phyloP scores from a whole-genome alignment of 2,888 invertebrate species.

The Erpobdella octoculata region DNA sequence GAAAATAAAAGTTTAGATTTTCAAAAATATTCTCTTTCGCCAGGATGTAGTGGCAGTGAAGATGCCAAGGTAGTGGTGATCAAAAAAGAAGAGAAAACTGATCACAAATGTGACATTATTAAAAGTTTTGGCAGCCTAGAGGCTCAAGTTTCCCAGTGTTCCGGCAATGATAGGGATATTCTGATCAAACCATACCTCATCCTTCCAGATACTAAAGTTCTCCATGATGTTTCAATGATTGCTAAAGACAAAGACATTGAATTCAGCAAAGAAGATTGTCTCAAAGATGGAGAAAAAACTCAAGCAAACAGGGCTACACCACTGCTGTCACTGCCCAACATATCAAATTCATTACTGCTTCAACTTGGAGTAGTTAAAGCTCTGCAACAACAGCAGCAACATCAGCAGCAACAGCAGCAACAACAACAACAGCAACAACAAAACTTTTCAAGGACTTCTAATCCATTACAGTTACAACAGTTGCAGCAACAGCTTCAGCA shows the following conservation, averaged over 20 bases:
- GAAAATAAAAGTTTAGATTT: not conserved
- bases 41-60: not conserved
- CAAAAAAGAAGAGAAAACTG: not conserved
- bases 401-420: slow-evolving; percentile 12
- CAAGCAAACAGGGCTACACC: no score
- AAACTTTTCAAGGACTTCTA: not conserved
- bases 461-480: slow-evolving; percentile 21
- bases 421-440: slow-evolving; percentile 27
- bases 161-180: no score
- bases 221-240: not conserved
- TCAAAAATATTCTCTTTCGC: not conserved
- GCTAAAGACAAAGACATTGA: no score
- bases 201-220: not conserved
- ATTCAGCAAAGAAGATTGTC: no score
- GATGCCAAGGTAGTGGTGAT: not conserved
- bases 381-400: slow-evolving; percentile 22
- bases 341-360: slow-evolving; percentile 15
- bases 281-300: no score
- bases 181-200: not conserved
- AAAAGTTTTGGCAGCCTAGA: not conserved
- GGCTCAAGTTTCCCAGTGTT: not conserved
- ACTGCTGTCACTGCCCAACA: slow-evolving; percentile 2
- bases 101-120: not conserved
- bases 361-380: slow-evolving; percentile 27
- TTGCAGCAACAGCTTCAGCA: slow-evolving; percentile 29